Evolutionary conservation across 64 coral and sea anemone genomes (phyloP).

Genomic region (Porites australiensis): DNA sequence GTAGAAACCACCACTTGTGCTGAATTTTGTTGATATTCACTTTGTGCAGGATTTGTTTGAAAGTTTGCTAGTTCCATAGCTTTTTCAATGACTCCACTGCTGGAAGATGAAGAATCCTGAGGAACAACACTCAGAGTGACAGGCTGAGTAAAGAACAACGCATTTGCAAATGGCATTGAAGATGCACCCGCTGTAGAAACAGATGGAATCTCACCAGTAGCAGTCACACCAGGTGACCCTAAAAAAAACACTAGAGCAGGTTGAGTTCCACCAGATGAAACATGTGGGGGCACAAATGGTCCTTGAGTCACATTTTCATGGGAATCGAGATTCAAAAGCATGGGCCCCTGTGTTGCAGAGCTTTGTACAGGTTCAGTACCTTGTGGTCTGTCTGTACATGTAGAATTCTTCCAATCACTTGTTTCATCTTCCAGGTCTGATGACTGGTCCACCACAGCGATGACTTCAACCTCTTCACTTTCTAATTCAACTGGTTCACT

Average conservation of each 20-base stretch:
- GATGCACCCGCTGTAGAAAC: not conserved
- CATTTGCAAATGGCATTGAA: conserved; percentile 47
- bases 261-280: conserved; percentile 9
- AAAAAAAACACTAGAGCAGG: conserved; percentile 59
- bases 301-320: not conserved
- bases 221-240: not conserved
- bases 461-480: not conserved
- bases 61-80: conserved; percentile 79
- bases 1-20: not conserved
- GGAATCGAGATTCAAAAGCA: conserved; percentile 12
- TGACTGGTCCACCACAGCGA: not conserved
- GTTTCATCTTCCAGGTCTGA: not conserved
- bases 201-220: conserved; percentile 25
- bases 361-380: not conserved
- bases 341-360: not conserved
- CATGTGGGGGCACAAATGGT: not conserved
- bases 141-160: conserved; percentile 59
- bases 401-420: not conserved
- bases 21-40: conserved; percentile 13
- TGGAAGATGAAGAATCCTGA: conserved; percentile 18
- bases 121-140: conserved; percentile 56
- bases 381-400: not conserved
- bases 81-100: conserved; percentile 75
- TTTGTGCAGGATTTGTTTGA: conserved; percentile 1
- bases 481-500: not conserved